A percentile compares a stretch with the other conserved stretches of the same genome.
Evolutionary conservation across 2,888 invertebrate species (phyloP).

Genomic region (Hyppa rectilinea): DNA sequence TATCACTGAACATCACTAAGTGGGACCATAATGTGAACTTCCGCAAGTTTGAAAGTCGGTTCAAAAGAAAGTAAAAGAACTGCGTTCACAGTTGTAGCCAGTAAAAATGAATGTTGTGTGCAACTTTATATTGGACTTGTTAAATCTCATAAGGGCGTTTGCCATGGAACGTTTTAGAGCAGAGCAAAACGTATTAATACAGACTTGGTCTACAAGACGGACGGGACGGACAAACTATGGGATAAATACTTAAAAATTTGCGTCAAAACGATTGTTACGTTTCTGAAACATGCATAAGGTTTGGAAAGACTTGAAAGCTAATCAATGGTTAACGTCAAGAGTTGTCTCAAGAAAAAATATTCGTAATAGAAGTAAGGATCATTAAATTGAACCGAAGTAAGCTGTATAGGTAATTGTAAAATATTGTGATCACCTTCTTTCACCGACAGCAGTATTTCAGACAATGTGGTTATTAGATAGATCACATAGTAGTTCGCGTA

Average conservation of each 20-base stretch:
- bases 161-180: neutral
- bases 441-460: too few species aligned
- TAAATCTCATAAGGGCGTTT: neutral
- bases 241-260: too few species aligned
- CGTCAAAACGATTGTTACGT: too few species aligned
- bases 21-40: neutral
- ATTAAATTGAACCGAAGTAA: neutral
- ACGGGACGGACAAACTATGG: too few species aligned
- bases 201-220: too few species aligned
- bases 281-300: neutral
- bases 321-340: neutral
- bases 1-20: neutral
- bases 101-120: conserved; percentile 16
- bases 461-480: too few species aligned
- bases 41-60: neutral
- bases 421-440: too few species aligned
- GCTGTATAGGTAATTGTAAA: too few species aligned
- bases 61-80: neutral
- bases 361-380: neutral
- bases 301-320: too few species aligned
- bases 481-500: too few species aligned
- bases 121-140: conserved; percentile 11
- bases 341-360: neutral
- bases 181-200: neutral
- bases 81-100: neutral